Percentiles rank a stretch among this genome's conserved stretches.
These are phyloP conservation scores for Drosophila algonquin DNA, from an alignment of 2,888 invertebrate genomes.

Conservation along the genomic window DNA sequence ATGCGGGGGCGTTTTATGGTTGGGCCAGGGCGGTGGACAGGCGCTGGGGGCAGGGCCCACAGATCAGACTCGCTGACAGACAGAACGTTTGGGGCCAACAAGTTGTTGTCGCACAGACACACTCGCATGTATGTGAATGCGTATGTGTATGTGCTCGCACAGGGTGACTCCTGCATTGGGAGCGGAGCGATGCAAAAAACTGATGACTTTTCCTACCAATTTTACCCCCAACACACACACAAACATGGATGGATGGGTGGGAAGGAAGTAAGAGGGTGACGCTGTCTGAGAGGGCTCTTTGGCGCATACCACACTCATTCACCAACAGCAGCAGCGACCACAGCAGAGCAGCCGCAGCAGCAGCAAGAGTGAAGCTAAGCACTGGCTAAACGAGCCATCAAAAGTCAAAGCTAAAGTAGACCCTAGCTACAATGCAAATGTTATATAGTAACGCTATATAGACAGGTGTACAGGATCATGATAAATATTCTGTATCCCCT, in stretches of 20 bases:
- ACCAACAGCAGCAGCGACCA: constrained; percentile 17
- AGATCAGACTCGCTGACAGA: constrained; percentile 36
- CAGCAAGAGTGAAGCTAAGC: neutral
- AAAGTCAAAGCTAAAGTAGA: too few relatives aligned
- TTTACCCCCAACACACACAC: constrained; percentile 4
- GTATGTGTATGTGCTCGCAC: neutral
- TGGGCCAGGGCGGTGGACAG: constrained; percentile 42
- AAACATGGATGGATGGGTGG: constrained; percentile 18
- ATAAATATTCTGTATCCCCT: too few relatives aligned
- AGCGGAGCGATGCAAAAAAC: constrained; percentile 4
- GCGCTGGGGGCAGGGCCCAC: constrained; percentile 29
- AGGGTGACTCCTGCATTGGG: neutral
- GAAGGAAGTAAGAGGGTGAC: neutral
- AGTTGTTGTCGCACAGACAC: constrained; percentile 36
- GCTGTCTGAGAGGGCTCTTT: neutral
- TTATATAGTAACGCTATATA: too few relatives aligned
- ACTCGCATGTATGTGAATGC: neutral
- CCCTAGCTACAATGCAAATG: too few relatives aligned
- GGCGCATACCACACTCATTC: constrained; percentile 1
- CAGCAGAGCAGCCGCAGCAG: neutral
- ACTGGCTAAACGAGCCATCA: neutral
- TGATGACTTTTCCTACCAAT: constrained; percentile 2
- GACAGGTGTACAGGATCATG: too few relatives aligned
- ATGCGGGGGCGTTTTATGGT: constrained; percentile 63
- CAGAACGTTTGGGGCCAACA: constrained; percentile 54